Evolutionary conservation across 2,888 invertebrate genomes (phyloP).

Genomic region (Leptogaster cylindrica): DNA sequence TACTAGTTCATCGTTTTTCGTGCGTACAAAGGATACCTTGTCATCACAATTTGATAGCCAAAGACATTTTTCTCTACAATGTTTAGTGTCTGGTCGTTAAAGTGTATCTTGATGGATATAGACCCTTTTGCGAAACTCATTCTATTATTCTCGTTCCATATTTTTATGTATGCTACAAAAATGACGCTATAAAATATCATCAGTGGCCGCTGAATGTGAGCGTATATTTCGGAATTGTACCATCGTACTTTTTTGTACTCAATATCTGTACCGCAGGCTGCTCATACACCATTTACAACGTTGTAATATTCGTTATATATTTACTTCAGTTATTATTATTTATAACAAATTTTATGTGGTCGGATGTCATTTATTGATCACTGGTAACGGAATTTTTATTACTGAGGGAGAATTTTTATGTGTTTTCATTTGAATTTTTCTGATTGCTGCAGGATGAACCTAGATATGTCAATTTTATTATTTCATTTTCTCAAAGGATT

Average conservation of each 20-base stretch:
- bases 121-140: conserved; percentile 36
- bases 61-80: conserved; percentile 40
- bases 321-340: conserved; percentile 37
- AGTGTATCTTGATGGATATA: conserved; percentile 40
- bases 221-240: too few species aligned
- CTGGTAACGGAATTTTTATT: conserved; percentile 42
- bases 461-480: conserved; percentile 22
- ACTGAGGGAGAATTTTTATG: conserved; percentile 35
- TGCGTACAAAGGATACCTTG: conserved; percentile 33
- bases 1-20: conserved; percentile 25
- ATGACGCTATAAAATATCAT: conserved; percentile 36
- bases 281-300: conserved; percentile 27
- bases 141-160: conserved; percentile 26
- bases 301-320: conserved; percentile 38
- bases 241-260: too few species aligned
- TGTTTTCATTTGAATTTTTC: conserved; percentile 35
- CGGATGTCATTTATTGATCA: conserved; percentile 42
- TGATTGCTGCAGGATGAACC: conserved; percentile 31
- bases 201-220: conserved; percentile 9
- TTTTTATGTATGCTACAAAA: conserved; percentile 37
- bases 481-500: conserved; percentile 11
- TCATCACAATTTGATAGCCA: conserved; percentile 40
- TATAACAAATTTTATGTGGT: conserved; percentile 42
- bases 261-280: background rate
- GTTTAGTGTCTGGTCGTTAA: conserved; percentile 36